These are phyloP conservation scores for Xenopus borealis DNA, from an alignment of 2,113 vertebrate species.

Conservation along the genomic window DNA sequence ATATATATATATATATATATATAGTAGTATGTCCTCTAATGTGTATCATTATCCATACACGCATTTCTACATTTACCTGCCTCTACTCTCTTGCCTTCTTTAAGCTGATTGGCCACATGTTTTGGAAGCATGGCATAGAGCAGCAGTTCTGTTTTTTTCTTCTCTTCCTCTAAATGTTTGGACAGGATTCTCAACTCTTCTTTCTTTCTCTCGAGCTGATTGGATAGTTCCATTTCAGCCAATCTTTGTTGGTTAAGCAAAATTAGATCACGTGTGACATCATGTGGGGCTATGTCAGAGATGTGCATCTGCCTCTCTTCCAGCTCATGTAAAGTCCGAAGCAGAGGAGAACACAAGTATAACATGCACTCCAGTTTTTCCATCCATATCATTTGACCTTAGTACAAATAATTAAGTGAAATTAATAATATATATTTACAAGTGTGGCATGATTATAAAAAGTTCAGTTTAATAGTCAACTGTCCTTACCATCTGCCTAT, in stretches of 20 bases:
- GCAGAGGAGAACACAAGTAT: conserved; percentile 74
- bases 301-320: conserved; percentile 76
- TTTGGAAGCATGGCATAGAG: conserved; percentile 75
- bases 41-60: neutral
- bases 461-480: no score
- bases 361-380: conserved; percentile 72
- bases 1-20: no score
- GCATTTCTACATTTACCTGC: conserved; percentile 64
- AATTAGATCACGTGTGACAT: conserved; percentile 77
- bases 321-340: conserved; percentile 72
- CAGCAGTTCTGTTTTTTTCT: conserved; percentile 70
- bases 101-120: conserved; percentile 74
- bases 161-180: conserved; percentile 71
- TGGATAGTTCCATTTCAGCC: conserved; percentile 78
- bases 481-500: no score
- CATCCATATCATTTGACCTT: conserved; percentile 84
- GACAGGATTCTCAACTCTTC: conserved; percentile 70
- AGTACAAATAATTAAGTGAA: neutral
- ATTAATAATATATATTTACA: no score
- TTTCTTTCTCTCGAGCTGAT: conserved; percentile 78
- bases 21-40: neutral
- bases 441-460: no score
- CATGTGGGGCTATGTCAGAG: conserved; percentile 75
- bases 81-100: conserved; percentile 72
- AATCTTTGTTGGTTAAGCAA: conserved; percentile 77